Evolutionary conservation across 1,140 invertebrate genomes (phyloP), one percentile per base, ranked within the genome.

Genomic region (Drosophila funebris): DNA sequence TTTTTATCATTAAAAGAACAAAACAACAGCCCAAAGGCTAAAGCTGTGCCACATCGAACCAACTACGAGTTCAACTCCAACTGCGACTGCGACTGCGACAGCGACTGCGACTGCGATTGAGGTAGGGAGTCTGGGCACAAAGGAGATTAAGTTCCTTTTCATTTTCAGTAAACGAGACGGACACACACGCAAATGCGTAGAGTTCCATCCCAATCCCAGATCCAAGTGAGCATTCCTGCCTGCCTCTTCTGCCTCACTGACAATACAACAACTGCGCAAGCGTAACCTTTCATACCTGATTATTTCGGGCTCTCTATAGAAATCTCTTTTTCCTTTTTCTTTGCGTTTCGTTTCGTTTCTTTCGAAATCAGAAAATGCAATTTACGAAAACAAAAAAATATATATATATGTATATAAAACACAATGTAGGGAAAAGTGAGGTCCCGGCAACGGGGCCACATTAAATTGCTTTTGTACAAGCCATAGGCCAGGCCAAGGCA

Each of bases 271-370:
- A 74, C 69, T 71, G 76, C 58, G 69, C 76, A 81, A 83, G 83
- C 83, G 83, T 88, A 88, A 88, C 83, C 83, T 89, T 88, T 88
- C 83, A 83, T 88, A 88, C 83, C 83, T 88, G 83, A 88, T 89
- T 88, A 88, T 88, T 14, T 44, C 33, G 63, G 62, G 57, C 57
- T 58, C 44, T 14, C 56, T 43, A 56, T 64, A 50, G 50, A 60
- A 52, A 39, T 33, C 29, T 62, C 36, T 44, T 13, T 58, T 20
- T 63, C 39, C 37, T n/a, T 67, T 39, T 54, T 24, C 22, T 27
- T 58, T 33, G 43, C 41, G 62, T 46, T 78, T 82, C 76, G 24
- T 70, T 64, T 48, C 39, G 13, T 37, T 88, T 87, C 83, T 43
- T 75, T 66, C 43, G 75, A 84, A 84, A 83, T 83, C 84, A 84